Conservation (phyloP, 1,140 invertebrate species). For the Leptestheria dahalacensis region DNA sequence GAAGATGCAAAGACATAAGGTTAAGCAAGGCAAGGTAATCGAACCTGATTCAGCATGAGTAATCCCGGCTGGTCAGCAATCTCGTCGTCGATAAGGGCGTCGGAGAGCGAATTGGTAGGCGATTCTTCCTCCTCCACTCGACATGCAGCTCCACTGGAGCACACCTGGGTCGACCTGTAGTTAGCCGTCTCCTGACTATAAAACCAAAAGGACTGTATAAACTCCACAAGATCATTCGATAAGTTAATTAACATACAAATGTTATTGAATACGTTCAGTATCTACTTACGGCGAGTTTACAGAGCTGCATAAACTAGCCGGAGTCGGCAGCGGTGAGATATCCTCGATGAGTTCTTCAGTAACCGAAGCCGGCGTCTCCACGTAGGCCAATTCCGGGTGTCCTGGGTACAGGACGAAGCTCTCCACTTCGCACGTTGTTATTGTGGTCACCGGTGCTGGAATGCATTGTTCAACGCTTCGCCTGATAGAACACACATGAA, state of each 20-base stretch:
- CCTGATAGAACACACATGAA: neutral
- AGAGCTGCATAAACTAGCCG: neutral
- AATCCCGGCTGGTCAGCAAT: slow-evolving; percentile 10
- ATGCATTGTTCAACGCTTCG: neutral
- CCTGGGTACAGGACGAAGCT: neutral
- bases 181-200: neutral
- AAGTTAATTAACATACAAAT: no score
- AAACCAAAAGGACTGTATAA: neutral
- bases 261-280: no score
- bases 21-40: neutral
- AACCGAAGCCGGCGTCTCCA: neutral
- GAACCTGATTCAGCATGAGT: slow-evolving; percentile 5
- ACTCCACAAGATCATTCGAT: neutral
- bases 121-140: slow-evolving; percentile 4
- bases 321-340: neutral
- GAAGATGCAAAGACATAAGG: neutral
- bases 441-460: neutral
- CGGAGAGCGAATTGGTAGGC: slow-evolving; percentile 1
- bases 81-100: slow-evolving; percentile 9
- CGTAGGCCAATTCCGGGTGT: neutral
- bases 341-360: neutral
- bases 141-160: neutral
- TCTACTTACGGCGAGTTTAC: neutral
- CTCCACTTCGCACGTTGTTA: neutral
- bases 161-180: neutral